A percentile compares a stretch with the other conserved stretches of the same genome.
phyloP scores from a whole-genome alignment of 1,140 invertebrate species.

The Psix sp. region DNA sequence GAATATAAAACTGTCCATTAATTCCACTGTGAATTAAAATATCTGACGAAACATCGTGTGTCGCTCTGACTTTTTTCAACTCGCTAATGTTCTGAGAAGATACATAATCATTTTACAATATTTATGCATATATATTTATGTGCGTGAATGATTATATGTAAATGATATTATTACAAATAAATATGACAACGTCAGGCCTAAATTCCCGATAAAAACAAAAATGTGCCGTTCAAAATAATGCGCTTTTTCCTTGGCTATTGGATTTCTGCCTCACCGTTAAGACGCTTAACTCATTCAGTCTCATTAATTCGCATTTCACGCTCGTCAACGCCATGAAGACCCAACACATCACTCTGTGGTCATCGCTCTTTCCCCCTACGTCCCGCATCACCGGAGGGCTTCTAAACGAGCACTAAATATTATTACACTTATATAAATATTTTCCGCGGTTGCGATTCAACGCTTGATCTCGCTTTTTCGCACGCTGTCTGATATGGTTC shows the following conservation, averaged over 20 bases:
- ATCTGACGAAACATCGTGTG: slow-evolving; percentile 2
- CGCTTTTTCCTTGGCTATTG: slow-evolving; percentile 45
- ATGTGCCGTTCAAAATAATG: slow-evolving; percentile 47
- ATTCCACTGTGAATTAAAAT: slow-evolving; percentile 21
- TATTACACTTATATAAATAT: slow-evolving; percentile 60
- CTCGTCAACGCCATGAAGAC: slow-evolving; percentile 58
- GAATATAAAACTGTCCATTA: slow-evolving; percentile 41
- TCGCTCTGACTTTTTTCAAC: neutral
- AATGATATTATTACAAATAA: too few relatives aligned
- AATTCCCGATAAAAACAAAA: slow-evolving; percentile 37
- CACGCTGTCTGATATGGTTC: slow-evolving; percentile 39
- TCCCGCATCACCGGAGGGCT: slow-evolving; percentile 32
- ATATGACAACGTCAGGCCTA: too few relatives aligned
- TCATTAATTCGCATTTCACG: slow-evolving; percentile 65
- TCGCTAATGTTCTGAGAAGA: too few relatives aligned
- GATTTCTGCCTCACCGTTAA: slow-evolving; percentile 42
- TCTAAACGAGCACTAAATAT: slow-evolving; percentile 56
- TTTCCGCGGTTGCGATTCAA: slow-evolving; percentile 47
- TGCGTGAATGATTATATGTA: too few relatives aligned
- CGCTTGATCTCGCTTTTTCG: slow-evolving; percentile 42
- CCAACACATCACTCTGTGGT: slow-evolving; percentile 52
- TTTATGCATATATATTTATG: too few relatives aligned
- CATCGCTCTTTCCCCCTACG: slow-evolving; percentile 46
- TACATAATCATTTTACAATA: too few relatives aligned
- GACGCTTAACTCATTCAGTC: slow-evolving; percentile 44